Conservation (phyloP, 2,888 invertebrate species). For the Xestobium rufovillosum region DNA sequence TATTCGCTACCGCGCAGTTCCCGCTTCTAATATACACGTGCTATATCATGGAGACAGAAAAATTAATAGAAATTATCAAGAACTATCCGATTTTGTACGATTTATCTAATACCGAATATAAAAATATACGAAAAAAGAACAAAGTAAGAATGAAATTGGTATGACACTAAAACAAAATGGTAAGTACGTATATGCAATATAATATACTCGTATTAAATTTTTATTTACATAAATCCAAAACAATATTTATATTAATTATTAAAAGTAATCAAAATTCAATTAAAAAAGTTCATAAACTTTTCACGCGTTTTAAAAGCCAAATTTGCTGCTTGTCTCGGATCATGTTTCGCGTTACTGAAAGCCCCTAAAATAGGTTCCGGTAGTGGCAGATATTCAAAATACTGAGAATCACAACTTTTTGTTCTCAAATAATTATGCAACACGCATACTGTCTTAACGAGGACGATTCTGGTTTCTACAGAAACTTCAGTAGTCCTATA, state of each 20-base stretch:
- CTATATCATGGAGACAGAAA: constrained; percentile 1
- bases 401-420: constrained; percentile 17
- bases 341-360: constrained; percentile 8
- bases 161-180: constrained; percentile 10
- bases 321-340: constrained; percentile 14
- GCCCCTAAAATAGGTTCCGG: constrained; percentile 1
- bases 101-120: no score
- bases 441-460: constrained; percentile 3
- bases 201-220: no score
- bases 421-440: constrained; percentile 18
- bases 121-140: no score
- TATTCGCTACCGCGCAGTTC: no score
- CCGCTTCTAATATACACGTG: no score
- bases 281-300: constrained; percentile 14
- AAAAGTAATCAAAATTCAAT: no score
- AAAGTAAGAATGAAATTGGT: constrained; percentile 13
- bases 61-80: no score
- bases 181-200: constrained; percentile 7
- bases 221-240: no score
- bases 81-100: no score
- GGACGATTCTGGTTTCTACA: background rate
- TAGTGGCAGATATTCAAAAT: constrained; percentile 5
- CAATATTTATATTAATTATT: no score
- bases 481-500: constrained; percentile 3
- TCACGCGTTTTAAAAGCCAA: constrained; percentile 12